A percentile compares a stretch with the other conserved stretches of the same genome.
These are phyloP conservation scores for Diorhabda elongata DNA, from an alignment of 1,140 invertebrate species.

Conservation along the genomic window DNA sequence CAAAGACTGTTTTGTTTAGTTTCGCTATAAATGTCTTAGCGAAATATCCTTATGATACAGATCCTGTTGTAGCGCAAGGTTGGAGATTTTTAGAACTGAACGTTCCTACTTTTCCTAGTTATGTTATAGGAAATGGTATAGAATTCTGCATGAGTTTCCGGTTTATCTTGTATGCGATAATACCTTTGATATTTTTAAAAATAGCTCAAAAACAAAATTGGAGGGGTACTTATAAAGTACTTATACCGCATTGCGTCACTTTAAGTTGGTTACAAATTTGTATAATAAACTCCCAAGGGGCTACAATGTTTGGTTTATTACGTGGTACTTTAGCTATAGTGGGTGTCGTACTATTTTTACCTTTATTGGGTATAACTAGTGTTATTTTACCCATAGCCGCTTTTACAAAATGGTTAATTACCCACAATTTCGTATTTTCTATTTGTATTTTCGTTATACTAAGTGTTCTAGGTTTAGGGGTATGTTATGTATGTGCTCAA, in stretches of 20 bases:
- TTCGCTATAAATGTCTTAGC: slow-evolving; percentile 76
- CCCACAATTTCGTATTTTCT: slow-evolving; percentile 60
- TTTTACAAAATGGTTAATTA: slow-evolving; percentile 63
- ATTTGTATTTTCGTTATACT: slow-evolving; percentile 55
- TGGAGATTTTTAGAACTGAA: slow-evolving; percentile 76
- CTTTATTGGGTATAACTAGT: slow-evolving; percentile 69
- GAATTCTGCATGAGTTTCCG: slow-evolving; percentile 81
- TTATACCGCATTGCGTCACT: slow-evolving; percentile 81
- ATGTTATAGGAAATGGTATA: slow-evolving; percentile 74
- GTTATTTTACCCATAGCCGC: slow-evolving; percentile 69
- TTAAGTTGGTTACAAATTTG: slow-evolving; percentile 83
- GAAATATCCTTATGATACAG: slow-evolving; percentile 79
- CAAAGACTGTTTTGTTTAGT: slow-evolving; percentile 63
- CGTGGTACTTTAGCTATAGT: slow-evolving; percentile 71
- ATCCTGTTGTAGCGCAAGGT: slow-evolving; percentile 70
- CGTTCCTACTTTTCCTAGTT: slow-evolving; percentile 75
- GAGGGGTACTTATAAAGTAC: slow-evolving; percentile 70
- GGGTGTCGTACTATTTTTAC: slow-evolving; percentile 71
- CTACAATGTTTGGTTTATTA: slow-evolving; percentile 74
- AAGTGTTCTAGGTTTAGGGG: slow-evolving; percentile 52
- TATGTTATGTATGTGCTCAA: slow-evolving; percentile 63
- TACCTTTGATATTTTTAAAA: slow-evolving; percentile 66
- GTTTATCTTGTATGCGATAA: slow-evolving; percentile 67
- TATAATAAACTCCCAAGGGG: slow-evolving; percentile 71
- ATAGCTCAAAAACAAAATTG: slow-evolving; percentile 71